Evolutionary conservation across 1,140 invertebrate species (phyloP).

Genomic region (Onthophagus taurus): DNA sequence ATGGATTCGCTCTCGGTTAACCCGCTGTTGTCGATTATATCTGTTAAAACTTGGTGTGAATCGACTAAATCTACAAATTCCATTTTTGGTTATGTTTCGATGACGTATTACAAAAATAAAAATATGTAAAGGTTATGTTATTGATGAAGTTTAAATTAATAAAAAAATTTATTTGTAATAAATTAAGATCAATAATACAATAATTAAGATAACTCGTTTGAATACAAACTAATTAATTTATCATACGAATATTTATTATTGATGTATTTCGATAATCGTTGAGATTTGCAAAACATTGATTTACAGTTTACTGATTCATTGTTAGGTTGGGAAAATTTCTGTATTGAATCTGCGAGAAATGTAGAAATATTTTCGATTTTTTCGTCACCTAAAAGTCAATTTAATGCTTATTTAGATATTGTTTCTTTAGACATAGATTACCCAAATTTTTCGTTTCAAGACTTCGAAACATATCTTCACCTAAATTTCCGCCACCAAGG

Average conservation of each 20-base stretch:
- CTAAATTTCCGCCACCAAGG: not conserved
- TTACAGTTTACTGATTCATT: not conserved
- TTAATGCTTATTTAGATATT: not conserved
- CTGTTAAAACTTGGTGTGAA: constrained; percentile 13
- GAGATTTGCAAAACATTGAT: constrained; percentile 1
- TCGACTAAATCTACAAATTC: constrained; percentile 8
- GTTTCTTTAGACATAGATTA: not conserved
- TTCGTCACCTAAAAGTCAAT: constrained; percentile 6
- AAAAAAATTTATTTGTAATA: no score
- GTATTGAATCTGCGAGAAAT: constrained; percentile 1
- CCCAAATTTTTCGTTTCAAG: not conserved
- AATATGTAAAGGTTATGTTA: no score
- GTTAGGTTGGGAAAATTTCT: not conserved
- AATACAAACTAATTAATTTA: no score
- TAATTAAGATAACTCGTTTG: no score
- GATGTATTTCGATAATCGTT: not conserved
- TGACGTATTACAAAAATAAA: no score
- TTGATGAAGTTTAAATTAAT: no score
- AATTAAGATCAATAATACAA: no score
- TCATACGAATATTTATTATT: constrained; percentile 1
- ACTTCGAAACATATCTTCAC: constrained; percentile 1
- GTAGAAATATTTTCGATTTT: constrained; percentile 1
- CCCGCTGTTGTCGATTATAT: constrained; percentile 7
- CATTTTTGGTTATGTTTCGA: constrained; percentile 2
- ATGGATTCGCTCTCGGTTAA: constrained; percentile 23